Evolutionary conservation across 2,888 invertebrate genomes (phyloP).

Genomic region (Adela reaumurella): DNA sequence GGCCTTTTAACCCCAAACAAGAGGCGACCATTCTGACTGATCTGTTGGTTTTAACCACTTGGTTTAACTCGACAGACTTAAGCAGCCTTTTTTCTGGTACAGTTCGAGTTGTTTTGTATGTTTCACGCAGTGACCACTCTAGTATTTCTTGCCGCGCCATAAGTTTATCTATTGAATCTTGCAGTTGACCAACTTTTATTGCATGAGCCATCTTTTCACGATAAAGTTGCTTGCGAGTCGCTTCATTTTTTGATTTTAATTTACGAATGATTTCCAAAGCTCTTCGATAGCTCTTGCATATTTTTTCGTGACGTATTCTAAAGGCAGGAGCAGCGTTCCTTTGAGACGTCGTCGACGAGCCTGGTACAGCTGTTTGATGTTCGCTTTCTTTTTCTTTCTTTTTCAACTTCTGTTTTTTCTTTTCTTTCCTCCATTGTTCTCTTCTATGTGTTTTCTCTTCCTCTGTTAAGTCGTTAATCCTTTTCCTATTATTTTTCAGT

Average conservation of each 20-base stretch:
- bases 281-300: background rate
- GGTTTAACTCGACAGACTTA: conserved; percentile 5
- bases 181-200: conserved; percentile 1
- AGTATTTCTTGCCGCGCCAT: conserved; percentile 3
- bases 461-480: conserved; percentile 4
- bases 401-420: too few species aligned
- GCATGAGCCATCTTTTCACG: conserved; percentile 2
- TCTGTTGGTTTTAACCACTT: conserved; percentile 3
- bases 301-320: too few species aligned
- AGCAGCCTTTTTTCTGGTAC: conserved; percentile 6
- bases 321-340: too few species aligned
- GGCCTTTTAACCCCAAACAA: conserved; percentile 4
- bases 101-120: conserved; percentile 2
- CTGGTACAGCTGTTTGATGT: too few species aligned
- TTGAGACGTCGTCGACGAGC: too few species aligned
- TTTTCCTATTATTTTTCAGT: conserved; percentile 4
- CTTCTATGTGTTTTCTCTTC: conserved; percentile 4
- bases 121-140: conserved; percentile 4
- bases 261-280: conserved; percentile 4
- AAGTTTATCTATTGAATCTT: conserved; percentile 1
- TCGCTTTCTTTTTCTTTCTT: conserved; percentile 2
- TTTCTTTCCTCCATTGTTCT: conserved; percentile 7
- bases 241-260: conserved; percentile 5
- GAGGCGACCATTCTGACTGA: conserved; percentile 4
- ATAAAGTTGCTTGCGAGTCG: conserved; percentile 5